Evolutionary conservation across 2,797 vertebrate genomes (phyloP), one percentile per base, ranked within the genome.

Genomic region (Cuniculus paca): DNA sequence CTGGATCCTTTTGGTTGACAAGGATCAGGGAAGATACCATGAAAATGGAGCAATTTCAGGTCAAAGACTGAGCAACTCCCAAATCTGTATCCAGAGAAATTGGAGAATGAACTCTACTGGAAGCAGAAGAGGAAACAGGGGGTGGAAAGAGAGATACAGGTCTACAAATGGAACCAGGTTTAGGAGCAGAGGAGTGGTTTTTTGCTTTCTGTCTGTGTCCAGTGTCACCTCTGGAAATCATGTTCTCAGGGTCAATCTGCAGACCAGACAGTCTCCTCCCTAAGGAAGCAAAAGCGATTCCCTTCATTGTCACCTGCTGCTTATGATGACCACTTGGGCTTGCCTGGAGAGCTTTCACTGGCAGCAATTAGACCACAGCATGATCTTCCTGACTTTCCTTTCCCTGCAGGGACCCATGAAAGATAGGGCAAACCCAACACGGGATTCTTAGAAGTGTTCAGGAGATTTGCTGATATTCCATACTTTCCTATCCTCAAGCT

Each of bases 391-490:
- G 16, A n/a, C 34, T 6, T 14, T 13, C 52, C 5, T 31, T 8
- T 6, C 31, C 8, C 36, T 11, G 17, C 26, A 8, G 16, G 16
- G 65, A 50, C 52, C 68, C 14, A 12, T 2, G 36, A 31, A 9
- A 28, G 28, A 16, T n/a, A 52, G 17, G 10, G 14, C 52, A 50
- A 22, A 22, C 3, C 39, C 45, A 42, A 1, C 3, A 0, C 4
- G 52, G 58, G 22, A 20, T 6, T 8, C 0, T 4, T 14, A 0
- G 11, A 9, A 1, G 4, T 3, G 42, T 6, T 3, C 0, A 3
- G 0, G 6, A 17, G 34, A 20, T 17, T 54, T 19, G 7, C 3
- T 10, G 5, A 0, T 0, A 0, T 26, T 1, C 7, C 1, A 0
- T 0, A 4, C 8, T 16, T 24, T 42, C 28, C 9, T 31, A 5